These are phyloP conservation scores for Stomatorhinus ivindoensis DNA, from an alignment of 2,113 vertebrate species.

Conservation along the genomic window DNA sequence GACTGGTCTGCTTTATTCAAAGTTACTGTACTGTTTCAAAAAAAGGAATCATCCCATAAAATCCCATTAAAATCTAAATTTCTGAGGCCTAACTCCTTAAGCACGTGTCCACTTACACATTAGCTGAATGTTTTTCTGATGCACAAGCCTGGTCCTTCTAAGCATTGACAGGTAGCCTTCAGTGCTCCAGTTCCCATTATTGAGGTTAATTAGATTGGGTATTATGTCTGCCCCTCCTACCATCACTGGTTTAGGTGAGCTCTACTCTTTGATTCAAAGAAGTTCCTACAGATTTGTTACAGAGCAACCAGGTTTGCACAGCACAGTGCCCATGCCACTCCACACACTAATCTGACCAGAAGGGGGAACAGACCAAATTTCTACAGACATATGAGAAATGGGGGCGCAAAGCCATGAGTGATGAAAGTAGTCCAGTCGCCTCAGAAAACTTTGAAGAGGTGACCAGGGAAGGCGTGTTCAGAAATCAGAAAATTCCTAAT, in stretches of 20 bases:
- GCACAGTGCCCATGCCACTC: neutral
- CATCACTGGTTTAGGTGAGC: neutral
- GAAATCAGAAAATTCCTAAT: conserved; percentile 40
- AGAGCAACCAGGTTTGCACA: neutral
- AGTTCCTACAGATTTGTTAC: neutral
- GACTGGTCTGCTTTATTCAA: neutral
- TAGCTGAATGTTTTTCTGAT: neutral
- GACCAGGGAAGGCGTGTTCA: conserved; percentile 28
- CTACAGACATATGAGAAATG: neutral
- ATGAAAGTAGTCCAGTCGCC: neutral
- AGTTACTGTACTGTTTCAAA: neutral
- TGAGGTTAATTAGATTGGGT: neutral
- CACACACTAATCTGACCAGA: neutral
- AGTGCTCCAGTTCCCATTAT: neutral
- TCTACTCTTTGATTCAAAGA: conserved; percentile 12
- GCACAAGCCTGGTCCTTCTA: neutral
- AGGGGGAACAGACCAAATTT: neutral
- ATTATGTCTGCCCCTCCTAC: neutral
- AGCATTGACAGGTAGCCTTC: neutral
- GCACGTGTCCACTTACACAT: neutral
- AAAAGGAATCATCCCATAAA: neutral
- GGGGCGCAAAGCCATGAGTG: neutral
- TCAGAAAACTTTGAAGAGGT: conserved; percentile 10
- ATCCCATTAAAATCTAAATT: neutral
- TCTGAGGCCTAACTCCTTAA: neutral